A percentile compares a stretch with the other conserved stretches of the same genome.
phyloP scores from a whole-genome alignment of 2,888 invertebrate species.

The Branchipolynoe longqiensis region DNA sequence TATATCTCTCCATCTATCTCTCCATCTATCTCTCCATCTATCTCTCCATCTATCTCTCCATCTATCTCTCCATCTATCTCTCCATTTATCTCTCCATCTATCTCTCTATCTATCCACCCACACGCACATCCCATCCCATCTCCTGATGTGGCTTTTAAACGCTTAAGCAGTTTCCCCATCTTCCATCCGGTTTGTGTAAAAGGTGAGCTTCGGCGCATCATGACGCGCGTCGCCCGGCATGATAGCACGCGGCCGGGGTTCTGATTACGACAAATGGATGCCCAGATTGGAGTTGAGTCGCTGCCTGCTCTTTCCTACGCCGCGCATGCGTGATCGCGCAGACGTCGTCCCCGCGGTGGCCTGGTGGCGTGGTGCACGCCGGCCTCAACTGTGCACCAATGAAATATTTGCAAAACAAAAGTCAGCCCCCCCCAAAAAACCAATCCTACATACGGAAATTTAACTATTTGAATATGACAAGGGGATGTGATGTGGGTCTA shows the following conservation, averaged over 20 bases:
- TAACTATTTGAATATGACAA: too few relatives aligned
- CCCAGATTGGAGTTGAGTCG: constrained; percentile 27
- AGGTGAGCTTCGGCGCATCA: constrained; percentile 21
- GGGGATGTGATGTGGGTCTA: too few relatives aligned
- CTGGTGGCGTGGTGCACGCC: too few relatives aligned
- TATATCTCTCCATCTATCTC: neutral
- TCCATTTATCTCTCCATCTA: neutral
- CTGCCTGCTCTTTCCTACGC: constrained; percentile 17
- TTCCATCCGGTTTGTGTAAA: too few relatives aligned
- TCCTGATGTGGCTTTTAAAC: constrained; percentile 2
- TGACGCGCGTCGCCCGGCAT: neutral
- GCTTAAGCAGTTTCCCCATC: constrained; percentile 12
- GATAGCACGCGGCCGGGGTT: neutral
- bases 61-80: neutral
- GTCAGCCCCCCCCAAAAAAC: too few relatives aligned
- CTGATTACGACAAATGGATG: constrained; percentile 38
- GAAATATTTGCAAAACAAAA: too few relatives aligned
- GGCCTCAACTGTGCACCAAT: too few relatives aligned
- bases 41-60: neutral
- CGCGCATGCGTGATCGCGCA: constrained; percentile 34
- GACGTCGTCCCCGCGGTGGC: too few relatives aligned
- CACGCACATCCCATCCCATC: neutral
- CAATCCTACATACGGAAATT: too few relatives aligned
- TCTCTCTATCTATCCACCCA: neutral
- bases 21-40: neutral